These are phyloP conservation scores for Alosa alosa DNA, from an alignment of 2,113 vertebrate species.

Conservation along the genomic window DNA sequence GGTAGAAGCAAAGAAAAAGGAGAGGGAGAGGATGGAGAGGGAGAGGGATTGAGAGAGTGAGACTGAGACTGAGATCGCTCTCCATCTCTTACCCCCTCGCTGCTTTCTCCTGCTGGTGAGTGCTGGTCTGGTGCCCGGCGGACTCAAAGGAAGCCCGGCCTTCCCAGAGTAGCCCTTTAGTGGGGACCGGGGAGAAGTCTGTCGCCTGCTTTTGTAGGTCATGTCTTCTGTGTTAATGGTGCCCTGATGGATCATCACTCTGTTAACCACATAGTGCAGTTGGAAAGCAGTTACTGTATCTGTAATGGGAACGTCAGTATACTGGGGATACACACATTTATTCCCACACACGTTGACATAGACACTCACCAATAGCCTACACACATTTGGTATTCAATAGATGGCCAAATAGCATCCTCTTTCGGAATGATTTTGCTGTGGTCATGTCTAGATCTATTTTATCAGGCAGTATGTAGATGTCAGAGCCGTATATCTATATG, in stretches of 20 bases:
- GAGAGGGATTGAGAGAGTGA: neutral
- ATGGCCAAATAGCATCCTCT: neutral
- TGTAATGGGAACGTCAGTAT: neutral
- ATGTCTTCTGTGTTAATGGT: neutral
- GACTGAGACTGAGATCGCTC: constrained; percentile 12
- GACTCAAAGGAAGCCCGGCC: constrained; percentile 7
- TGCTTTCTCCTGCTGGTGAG: constrained; percentile 8
- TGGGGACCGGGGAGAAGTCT: neutral
- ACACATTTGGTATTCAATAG: neutral
- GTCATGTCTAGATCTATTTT: neutral
- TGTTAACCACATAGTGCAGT: neutral
- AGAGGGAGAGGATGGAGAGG: neutral
- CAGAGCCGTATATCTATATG: neutral
- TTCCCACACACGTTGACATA: neutral
- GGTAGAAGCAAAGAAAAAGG: neutral
- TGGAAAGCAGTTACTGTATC: neutral
- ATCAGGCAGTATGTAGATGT: neutral
- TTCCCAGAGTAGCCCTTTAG: neutral
- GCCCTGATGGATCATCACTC: neutral
- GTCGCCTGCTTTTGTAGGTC: neutral
- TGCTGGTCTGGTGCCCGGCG: constrained; percentile 6
- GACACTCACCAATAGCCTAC: neutral
- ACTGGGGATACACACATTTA: neutral
- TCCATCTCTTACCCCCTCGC: neutral
- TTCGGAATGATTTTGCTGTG: neutral